These are phyloP conservation scores for Columba janthina DNA, from an alignment of 2,113 vertebrate genomes.

Conservation along the genomic window DNA sequence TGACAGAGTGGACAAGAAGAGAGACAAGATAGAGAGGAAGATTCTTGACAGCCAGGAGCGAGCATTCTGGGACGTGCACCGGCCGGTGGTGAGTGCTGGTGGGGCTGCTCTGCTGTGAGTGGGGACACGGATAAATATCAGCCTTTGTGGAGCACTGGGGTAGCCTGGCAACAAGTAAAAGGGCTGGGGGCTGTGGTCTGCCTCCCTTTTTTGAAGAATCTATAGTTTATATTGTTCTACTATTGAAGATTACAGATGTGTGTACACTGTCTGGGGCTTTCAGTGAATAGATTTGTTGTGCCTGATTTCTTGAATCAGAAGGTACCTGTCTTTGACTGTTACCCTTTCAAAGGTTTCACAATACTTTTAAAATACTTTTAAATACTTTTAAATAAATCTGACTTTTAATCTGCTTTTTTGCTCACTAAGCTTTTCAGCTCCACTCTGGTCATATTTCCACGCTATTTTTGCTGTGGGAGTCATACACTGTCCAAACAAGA, in stretches of 20 bases:
- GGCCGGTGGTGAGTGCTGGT: constrained; percentile 89
- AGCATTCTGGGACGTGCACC: constrained; percentile 97
- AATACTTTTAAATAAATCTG: neutral
- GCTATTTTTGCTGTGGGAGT: neutral
- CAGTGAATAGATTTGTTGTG: neutral
- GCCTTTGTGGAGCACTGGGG: neutral
- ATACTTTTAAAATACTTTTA: neutral
- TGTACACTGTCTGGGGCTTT: neutral
- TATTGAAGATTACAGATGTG: neutral
- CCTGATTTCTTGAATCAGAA: neutral
- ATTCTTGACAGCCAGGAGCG: constrained; percentile 97
- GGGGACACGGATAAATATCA: neutral
- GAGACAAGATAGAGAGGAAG: constrained; percentile 98
- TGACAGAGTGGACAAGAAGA: constrained; percentile 95
- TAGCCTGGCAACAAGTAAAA: neutral
- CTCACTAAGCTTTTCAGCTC: neutral
- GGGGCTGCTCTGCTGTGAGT: neutral
- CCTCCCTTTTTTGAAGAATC: neutral
- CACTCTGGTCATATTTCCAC: neutral
- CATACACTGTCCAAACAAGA: neutral
- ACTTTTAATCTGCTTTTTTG: neutral
- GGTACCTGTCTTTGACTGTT: neutral
- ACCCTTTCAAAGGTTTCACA: neutral
- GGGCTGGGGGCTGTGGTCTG: neutral
- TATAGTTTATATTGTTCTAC: neutral